phyloP scores from a whole-genome alignment of 2,888 invertebrate genomes.

The Nomada flava region DNA sequence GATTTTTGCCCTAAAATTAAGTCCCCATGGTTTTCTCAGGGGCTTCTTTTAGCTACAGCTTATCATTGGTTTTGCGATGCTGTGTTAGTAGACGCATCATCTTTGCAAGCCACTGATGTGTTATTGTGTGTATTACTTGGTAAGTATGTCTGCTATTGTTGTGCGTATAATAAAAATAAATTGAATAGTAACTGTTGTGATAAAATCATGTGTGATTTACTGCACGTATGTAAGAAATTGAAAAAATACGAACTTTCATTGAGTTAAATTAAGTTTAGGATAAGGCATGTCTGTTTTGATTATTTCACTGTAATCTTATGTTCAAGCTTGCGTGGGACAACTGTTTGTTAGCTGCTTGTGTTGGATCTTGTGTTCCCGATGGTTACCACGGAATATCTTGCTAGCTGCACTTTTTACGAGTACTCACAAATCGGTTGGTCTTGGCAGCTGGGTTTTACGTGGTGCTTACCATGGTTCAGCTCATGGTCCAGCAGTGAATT shows the following conservation, averaged over 20 bases:
- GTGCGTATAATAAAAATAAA: background rate
- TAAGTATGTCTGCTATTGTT: constrained; percentile 49
- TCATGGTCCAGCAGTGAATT: constrained; percentile 79
- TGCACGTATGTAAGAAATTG: constrained; percentile 4
- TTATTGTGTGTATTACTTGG: constrained; percentile 81
- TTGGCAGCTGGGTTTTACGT: constrained; percentile 81
- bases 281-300: background rate
- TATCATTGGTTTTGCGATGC: constrained; percentile 83
- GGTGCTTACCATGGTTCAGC: constrained; percentile 81
- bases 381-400: constrained; percentile 78
- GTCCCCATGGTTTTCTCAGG: constrained; percentile 78
- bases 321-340: constrained; percentile 80
- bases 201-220: background rate
- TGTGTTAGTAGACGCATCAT: constrained; percentile 79
- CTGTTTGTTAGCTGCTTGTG: constrained; percentile 79
- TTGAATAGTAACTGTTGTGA: background rate
- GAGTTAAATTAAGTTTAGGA: background rate
- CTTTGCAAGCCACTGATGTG: constrained; percentile 80
- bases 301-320: constrained; percentile 38
- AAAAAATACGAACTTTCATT: background rate
- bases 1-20: constrained; percentile 60
- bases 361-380: constrained; percentile 80
- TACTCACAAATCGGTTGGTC: constrained; percentile 81
- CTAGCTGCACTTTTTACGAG: constrained; percentile 80
- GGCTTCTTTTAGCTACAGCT: constrained; percentile 77